Base-by-base conservation (phyloP, 2,888 invertebrate species). In the Notocelia uddmanniana region DNA sequence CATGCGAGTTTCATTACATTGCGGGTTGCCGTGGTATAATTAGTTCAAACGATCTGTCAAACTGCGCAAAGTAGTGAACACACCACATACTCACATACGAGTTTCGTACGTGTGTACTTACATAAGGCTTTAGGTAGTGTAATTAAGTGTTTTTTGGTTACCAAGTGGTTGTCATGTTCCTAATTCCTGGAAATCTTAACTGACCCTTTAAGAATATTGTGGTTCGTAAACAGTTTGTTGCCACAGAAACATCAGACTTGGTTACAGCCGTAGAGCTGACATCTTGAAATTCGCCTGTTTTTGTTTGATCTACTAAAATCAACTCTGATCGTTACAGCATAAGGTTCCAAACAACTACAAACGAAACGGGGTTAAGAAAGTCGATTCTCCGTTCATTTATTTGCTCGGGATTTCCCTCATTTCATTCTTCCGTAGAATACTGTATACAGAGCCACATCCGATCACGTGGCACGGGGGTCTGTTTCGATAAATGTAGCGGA, bases 381-480 rank as follows among this genome's bases (percentile, higher is more conserved):
- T 57, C 31, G 10, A 59, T 15, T 23, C 21, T 19, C 52, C 60
- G 45, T 15, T 57, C 45, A 23, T 45, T 60, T 60, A 21, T 59
- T 59, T 59, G 59, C 59, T 45, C 41, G 23, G 59, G 41, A 59
- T 59, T 59, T 45, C 60, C 60, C 18, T 26, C 60, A 45, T 60
- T 45, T 60, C 11, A 60, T 60, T 60, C 31, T 60, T 45, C 41
- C 45, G n/a, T 10, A 60, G 26, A 60, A 45, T 26, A 21, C 18
- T 9, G 21, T n/a, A n/a, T 45, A 57, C 57, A 18, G 18, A 57
- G 11, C 55, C 55, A 55, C 55, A 26, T 55, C 26, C 31, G 57
- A 18, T 57, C 10, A 31, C 57, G 31, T 18, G 57, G 18, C 57
- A 31, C 31, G n/a, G 18, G 31, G 31, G n/a, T n/a, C 31, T 34